Base-by-base conservation (phyloP, 2,113 vertebrate genomes). In the Cyanoramphus novaezelandiae region DNA sequence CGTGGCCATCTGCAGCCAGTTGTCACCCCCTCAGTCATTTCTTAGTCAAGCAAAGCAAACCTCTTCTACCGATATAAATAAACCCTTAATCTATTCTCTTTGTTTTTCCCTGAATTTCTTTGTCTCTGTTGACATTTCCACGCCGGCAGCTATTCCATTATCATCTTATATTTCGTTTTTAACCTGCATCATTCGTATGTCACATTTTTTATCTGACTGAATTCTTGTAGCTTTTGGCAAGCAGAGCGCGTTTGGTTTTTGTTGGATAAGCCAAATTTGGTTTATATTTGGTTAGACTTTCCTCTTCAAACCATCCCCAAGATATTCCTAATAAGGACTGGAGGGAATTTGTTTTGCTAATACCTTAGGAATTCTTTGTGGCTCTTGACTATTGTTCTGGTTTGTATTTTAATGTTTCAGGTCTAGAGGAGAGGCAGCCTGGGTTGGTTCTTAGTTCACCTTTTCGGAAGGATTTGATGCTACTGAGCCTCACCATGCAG, bases 261-360 rank as follows among this genome's bases (percentile, higher is more conserved):
- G 81, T 65, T 52, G 81, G 93, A 44, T 86, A 91, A 96, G 93
- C 88, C 96, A 86, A 77, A 50, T 86, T 88, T 86, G 91, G 84
- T 82, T 75, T 71, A 6, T 95, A 82, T 96, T 95, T 97, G 93
- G 91, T 95, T 95, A 82, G 74, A 87, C 83, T 96, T 96, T 64
- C 49, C 72, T 90, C 68, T 90, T 92, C 86, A 93, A 93, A 85
- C 83, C 69, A 72, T 92, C 74, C 93, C 89, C 88, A 50, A 87
- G 77, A 87, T 96, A 91, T 89, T 94, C 96, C 92, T 97, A 96
- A 96, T 96, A 96, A 95, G 95, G 93, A 62, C 88, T 87, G 79
- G 44, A 90, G 74, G 92, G 96, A 96, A 94, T 96, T 96, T 93
- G 94, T 96, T 97, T 96, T 96, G 92, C 95, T 96, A 91, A 96